phyloP scores from a whole-genome alignment of 2,113 vertebrate species.

The Odontophorus gujanensis region DNA sequence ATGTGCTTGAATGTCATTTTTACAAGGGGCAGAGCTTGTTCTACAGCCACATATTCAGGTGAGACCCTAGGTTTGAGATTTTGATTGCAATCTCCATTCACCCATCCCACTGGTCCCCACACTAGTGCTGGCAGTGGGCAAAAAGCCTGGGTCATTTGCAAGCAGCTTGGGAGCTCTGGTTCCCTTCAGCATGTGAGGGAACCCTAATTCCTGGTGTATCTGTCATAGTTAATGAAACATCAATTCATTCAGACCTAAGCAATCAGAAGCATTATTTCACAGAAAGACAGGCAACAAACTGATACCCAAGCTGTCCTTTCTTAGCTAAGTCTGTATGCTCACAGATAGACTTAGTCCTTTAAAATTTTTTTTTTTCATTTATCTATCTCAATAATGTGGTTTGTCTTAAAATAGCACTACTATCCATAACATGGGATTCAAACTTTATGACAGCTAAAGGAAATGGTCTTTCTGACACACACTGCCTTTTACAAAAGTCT shows the following conservation, averaged over 20 bases:
- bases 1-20: rapidly evolving
- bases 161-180: rapidly evolving
- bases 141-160: background rate
- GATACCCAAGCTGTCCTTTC: background rate
- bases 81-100: background rate
- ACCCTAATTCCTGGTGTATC: background rate
- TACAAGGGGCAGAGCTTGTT: background rate
- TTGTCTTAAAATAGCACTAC: background rate
- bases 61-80: background rate
- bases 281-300: background rate
- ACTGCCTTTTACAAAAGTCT: background rate
- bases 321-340: background rate
- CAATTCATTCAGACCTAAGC: background rate
- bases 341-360: background rate
- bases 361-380: background rate
- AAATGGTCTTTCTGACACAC: background rate
- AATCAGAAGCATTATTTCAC: background rate
- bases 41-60: background rate
- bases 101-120: background rate
- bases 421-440: background rate
- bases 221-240: background rate
- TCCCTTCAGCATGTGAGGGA: background rate
- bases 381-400: background rate
- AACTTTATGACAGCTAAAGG: background rate
- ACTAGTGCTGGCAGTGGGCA: background rate